Evolutionary conservation across 2,888 invertebrate species (phyloP).

Genomic region (Cataglyphis cursor): DNA sequence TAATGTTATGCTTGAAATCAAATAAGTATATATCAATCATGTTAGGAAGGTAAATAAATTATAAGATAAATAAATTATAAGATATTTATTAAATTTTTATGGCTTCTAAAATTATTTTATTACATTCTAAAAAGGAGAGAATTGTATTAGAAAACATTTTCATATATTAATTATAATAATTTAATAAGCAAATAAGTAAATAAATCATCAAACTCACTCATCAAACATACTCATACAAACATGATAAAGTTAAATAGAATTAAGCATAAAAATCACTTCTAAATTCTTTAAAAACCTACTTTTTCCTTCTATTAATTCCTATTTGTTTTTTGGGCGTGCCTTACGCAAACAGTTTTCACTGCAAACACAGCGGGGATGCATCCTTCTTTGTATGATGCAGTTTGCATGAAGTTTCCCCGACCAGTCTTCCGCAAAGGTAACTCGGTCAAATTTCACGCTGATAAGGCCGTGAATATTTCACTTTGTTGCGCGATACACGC

Average conservation of each 20-base stretch:
- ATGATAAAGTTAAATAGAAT: not conserved
- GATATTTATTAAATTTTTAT: not conserved
- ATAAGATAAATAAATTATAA: not conserved
- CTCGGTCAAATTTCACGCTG: slow-evolving; percentile 55
- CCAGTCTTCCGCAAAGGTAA: slow-evolving; percentile 28
- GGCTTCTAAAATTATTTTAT: not conserved
- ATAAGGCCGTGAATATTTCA: slow-evolving; percentile 65
- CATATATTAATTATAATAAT: not conserved
- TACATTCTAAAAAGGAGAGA: not conserved
- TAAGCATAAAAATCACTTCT: not conserved
- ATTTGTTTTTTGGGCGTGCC: not conserved
- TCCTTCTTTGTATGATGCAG: not conserved
- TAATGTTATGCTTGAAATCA: not conserved
- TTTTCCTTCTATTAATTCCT: not conserved
- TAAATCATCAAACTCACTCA: not conserved
- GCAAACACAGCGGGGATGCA: not conserved
- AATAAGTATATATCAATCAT: not conserved
- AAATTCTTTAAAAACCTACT: not conserved
- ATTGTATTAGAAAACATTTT: not conserved
- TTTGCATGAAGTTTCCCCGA: slow-evolving; percentile 4
- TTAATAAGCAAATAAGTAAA: not conserved
- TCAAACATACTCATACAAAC: not conserved
- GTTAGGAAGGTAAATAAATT: not conserved
- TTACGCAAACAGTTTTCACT: not conserved
- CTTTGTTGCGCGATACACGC: slow-evolving; percentile 55